Conservation (phyloP, 2,113 vertebrate species). For the Pachypanchax playfairii region DNA sequence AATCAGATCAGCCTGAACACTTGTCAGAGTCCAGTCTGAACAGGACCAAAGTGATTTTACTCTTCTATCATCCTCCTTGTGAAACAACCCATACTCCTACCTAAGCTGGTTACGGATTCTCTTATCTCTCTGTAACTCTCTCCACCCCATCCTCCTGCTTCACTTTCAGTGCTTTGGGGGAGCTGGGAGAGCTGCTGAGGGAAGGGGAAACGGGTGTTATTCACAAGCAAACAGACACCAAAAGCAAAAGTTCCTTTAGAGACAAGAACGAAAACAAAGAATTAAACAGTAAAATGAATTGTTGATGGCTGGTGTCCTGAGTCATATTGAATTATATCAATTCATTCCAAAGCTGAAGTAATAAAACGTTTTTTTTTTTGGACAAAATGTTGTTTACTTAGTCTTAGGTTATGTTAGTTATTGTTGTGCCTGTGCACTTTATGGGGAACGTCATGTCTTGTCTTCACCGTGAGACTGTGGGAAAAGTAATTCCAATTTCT, state of each 20-base stretch:
- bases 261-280: conserved; percentile 27
- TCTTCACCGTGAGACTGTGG: too few relatives aligned
- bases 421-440: too few relatives aligned
- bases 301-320: conserved; percentile 22
- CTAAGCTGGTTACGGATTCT: conserved; percentile 85
- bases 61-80: conserved; percentile 77
- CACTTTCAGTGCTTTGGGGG: conserved; percentile 84
- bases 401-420: too few relatives aligned
- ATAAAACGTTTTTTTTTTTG: too few relatives aligned
- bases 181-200: conserved; percentile 86
- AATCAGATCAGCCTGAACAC: too few relatives aligned
- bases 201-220: conserved; percentile 85
- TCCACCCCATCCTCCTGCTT: conserved; percentile 85
- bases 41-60: conserved; percentile 30
- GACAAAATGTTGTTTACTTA: too few relatives aligned
- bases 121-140: conserved; percentile 86
- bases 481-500: too few relatives aligned
- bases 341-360: accelerated
- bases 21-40: too few relatives aligned
- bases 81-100: conserved; percentile 87
- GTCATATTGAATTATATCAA: not conserved
- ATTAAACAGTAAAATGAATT: conserved; percentile 9
- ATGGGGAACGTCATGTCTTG: too few relatives aligned
- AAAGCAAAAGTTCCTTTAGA: conserved; percentile 49
- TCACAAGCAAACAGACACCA: conserved; percentile 70